A percentile compares a stretch with the other conserved stretches of the same genome.
phyloP scores from a whole-genome alignment of 2,888 invertebrate genomes.

The Phania funesta region DNA sequence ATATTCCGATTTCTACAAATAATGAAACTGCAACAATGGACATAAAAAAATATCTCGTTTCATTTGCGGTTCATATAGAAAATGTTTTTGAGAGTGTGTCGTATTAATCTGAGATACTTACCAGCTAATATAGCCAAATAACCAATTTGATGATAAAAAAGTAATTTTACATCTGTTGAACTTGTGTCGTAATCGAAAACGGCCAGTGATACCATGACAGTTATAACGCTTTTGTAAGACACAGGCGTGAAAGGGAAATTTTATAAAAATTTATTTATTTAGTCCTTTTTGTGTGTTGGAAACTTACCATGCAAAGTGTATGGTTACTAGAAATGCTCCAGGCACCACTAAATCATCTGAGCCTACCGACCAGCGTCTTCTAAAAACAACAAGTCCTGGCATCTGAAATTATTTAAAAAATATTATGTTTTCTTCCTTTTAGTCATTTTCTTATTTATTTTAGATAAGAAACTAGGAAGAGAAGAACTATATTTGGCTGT shows the following conservation, averaged over 20 bases:
- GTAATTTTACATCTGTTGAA: conserved; percentile 78
- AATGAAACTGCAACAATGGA: conserved; percentile 80
- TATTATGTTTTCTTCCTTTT: neutral
- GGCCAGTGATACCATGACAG: conserved; percentile 78
- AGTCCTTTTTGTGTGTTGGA: neutral
- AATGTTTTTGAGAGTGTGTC: neutral
- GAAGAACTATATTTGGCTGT: no score
- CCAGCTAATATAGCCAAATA: conserved; percentile 80
- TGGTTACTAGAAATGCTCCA: conserved; percentile 87
- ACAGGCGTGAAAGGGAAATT: conserved; percentile 54
- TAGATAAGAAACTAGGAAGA: no score
- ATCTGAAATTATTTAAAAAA: conserved; percentile 82
- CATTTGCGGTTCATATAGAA: conserved; percentile 1
- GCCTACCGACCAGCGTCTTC: conserved; percentile 92
- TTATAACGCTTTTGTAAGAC: conserved; percentile 69
- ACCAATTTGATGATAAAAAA: conserved; percentile 80
- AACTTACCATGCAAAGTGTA: conserved; percentile 90
- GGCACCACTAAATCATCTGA: conserved; percentile 94
- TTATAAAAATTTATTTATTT: neutral
- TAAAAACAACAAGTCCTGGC: conserved; percentile 92
- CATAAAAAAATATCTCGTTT: neutral
- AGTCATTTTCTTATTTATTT: no score
- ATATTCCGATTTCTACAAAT: conserved; percentile 86
- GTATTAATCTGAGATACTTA: conserved; percentile 71
- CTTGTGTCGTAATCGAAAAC: conserved; percentile 78